Conservation (phyloP, 2,888 invertebrate species). For the Helobdella robusta region DNA sequence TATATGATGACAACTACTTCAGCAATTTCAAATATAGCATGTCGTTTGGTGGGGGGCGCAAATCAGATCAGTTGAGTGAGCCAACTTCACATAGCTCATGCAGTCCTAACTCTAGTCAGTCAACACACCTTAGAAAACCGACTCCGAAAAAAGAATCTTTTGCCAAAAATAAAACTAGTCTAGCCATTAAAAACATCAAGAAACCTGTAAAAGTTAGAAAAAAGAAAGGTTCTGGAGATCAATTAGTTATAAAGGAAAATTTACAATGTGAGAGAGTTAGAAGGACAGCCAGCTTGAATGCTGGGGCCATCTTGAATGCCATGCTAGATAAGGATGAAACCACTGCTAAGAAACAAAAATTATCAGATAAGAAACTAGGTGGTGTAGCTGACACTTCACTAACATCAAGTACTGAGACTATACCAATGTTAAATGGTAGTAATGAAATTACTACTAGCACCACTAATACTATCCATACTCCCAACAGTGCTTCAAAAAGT, state of each 20-base stretch:
- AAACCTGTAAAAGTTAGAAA: slow-evolving; percentile 15
- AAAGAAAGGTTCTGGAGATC: background rate
- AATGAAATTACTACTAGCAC: too few species aligned
- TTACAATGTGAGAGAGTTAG: slow-evolving; percentile 26
- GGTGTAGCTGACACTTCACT: too few species aligned
- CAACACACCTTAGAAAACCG: background rate
- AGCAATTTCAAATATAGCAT: slow-evolving; percentile 12
- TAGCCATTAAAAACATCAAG: background rate
- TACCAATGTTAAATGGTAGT: too few species aligned
- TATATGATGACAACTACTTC: slow-evolving; percentile 31
- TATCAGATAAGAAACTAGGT: too few species aligned
- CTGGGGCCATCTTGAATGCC: slow-evolving; percentile 32
- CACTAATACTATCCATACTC: too few species aligned
- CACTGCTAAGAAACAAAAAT: slow-evolving; percentile 11
- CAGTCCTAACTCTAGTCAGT: background rate
- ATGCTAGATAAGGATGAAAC: slow-evolving; percentile 30
- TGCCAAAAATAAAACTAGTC: background rate
- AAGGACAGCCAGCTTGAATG: slow-evolving; percentile 35
- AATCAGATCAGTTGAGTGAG: background rate
- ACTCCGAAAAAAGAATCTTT: background rate
- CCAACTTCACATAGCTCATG: background rate
- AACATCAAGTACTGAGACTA: too few species aligned
- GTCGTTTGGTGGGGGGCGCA: background rate
- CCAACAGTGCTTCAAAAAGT: too few species aligned
- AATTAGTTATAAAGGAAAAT: slow-evolving; percentile 2